Conservation (phyloP, 2,888 invertebrate species). For the Parnassius apollo region DNA sequence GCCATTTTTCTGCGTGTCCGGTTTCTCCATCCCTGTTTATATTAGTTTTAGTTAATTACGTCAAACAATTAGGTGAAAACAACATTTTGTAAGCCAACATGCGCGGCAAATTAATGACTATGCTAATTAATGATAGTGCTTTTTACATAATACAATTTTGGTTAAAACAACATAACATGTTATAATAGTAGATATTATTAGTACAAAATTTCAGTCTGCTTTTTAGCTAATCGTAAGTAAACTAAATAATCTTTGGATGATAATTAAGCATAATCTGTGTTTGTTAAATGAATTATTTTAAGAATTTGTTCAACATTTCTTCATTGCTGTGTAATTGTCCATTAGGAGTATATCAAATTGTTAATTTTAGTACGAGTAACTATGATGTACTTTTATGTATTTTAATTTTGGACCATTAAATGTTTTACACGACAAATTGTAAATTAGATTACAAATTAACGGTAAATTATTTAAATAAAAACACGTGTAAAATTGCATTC, state of each 20-base stretch:
- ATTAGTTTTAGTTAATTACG: slow-evolving; percentile 57
- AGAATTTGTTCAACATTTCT: too few species aligned
- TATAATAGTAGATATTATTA: not conserved
- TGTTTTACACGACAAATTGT: slow-evolving; percentile 10
- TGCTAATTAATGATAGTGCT: slow-evolving; percentile 14
- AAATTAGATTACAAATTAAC: slow-evolving; percentile 11
- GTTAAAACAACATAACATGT: not conserved
- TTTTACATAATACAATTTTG: slow-evolving; percentile 4
- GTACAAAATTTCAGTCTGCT: not conserved
- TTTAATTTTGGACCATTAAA: not conserved
- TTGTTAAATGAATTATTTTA: too few species aligned
- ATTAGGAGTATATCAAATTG: too few species aligned
- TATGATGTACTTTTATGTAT: too few species aligned
- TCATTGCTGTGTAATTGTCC: too few species aligned
- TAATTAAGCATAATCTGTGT: too few species aligned
- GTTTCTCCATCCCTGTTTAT: slow-evolving; percentile 70
- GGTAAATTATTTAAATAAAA: slow-evolving; percentile 8
- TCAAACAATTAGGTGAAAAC: slow-evolving; percentile 24
- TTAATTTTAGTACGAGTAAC: too few species aligned
- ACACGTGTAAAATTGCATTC: not conserved
- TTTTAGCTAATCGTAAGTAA: not conserved
- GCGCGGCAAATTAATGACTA: slow-evolving; percentile 23
- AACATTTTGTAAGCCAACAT: slow-evolving; percentile 22
- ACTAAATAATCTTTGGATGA: too few species aligned
- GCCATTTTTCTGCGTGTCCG: slow-evolving; percentile 64